Percentiles rank a stretch among this genome's conserved stretches.
These are phyloP conservation scores for Hycleus phaleratus DNA, from an alignment of 1,140 invertebrate species.

Conservation along the genomic window DNA sequence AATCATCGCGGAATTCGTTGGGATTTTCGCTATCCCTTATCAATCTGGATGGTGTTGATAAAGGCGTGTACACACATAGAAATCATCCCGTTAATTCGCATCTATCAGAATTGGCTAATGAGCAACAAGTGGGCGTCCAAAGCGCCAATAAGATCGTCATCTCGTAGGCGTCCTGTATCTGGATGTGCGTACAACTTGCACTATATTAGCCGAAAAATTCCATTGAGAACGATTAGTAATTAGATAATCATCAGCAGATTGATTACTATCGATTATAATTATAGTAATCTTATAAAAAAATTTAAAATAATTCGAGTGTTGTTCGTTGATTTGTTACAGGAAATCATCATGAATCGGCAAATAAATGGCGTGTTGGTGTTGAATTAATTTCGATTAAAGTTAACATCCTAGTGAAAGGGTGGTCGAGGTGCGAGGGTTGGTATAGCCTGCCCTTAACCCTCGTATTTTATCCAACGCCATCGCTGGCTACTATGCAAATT, in stretches of 20 bases:
- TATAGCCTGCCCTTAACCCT: conserved; percentile 33
- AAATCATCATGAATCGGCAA: not conserved
- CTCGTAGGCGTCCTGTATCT: conserved; percentile 1
- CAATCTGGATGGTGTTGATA: no score
- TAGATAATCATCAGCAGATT: not conserved
- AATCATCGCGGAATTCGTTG: no score
- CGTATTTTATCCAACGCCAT: conserved; percentile 29
- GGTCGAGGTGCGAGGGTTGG: conserved; percentile 34
- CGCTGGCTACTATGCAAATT: conserved; percentile 41
- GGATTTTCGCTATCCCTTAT: no score
- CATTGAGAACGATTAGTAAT: conserved; percentile 3
- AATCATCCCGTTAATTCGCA: no score
- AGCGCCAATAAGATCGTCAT: conserved; percentile 11
- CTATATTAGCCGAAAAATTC: conserved; percentile 17
- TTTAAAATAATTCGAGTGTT: no score
- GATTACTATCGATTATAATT: no score
- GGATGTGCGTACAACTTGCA: conserved; percentile 14
- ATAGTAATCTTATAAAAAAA: no score
- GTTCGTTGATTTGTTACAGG: not conserved
- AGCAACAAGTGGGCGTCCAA: conserved; percentile 20
- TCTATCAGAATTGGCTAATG: not conserved
- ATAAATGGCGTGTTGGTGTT: not conserved
- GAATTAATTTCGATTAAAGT: not conserved
- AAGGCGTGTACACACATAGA: no score
- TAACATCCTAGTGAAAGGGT: conserved; percentile 1